These are phyloP conservation scores for Uromys caudimaculatus DNA, from an alignment of 2,797 vertebrate species.

Conservation along the genomic window DNA sequence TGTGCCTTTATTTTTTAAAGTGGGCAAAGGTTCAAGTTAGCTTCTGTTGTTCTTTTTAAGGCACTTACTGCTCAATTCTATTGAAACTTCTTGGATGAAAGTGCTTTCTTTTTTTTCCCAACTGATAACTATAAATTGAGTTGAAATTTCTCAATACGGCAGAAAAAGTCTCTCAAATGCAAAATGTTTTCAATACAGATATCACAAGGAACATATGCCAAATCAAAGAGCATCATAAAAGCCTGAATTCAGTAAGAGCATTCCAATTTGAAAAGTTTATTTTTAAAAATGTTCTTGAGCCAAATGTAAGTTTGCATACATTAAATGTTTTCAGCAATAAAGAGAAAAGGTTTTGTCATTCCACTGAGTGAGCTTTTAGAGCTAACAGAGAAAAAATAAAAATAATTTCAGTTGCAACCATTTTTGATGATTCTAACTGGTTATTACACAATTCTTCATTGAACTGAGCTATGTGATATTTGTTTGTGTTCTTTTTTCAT, in stretches of 20 bases:
- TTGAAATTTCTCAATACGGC: constrained; percentile 75
- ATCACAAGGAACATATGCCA: constrained; percentile 81
- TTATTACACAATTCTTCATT: neutral
- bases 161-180: constrained; percentile 80
- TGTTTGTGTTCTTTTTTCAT: neutral
- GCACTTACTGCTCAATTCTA: constrained; percentile 61
- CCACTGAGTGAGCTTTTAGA: constrained; percentile 64
- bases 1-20: neutral
- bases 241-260: constrained; percentile 77
- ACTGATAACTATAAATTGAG: constrained; percentile 77
- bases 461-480: neutral
- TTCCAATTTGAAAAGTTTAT: constrained; percentile 81
- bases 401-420: constrained; percentile 53
- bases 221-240: constrained; percentile 79
- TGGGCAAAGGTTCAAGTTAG: constrained; percentile 69
- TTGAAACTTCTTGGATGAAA: constrained; percentile 70
- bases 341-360: constrained; percentile 74
- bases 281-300: constrained; percentile 79
- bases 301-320: constrained; percentile 82
- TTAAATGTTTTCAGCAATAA: constrained; percentile 73
- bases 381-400: constrained; percentile 59
- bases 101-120: constrained; percentile 65
- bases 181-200: constrained; percentile 82
- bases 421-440: constrained; percentile 44
- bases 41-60: constrained; percentile 75